phyloP scores from a whole-genome alignment of 2,888 invertebrate genomes.

The Beris chalybata region DNA sequence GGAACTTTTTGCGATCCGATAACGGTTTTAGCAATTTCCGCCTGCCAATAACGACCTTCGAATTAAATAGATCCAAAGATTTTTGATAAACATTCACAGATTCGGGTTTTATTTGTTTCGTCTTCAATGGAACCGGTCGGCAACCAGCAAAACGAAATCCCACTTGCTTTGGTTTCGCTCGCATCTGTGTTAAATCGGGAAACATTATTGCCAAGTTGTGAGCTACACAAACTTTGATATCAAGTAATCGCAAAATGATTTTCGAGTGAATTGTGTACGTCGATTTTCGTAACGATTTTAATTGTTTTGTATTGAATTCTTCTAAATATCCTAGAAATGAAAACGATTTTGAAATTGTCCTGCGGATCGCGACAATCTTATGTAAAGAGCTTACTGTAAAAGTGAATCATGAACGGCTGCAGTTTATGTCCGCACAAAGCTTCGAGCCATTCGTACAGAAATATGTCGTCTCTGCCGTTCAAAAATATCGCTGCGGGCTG shows the following conservation, averaged over 20 bases:
- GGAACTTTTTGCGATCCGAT: slow-evolving; percentile 46
- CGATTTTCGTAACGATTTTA: slow-evolving; percentile 47
- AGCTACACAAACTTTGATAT: background rate
- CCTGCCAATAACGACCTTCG: slow-evolving; percentile 49
- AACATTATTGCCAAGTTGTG: slow-evolving; percentile 38
- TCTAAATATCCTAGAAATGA: slow-evolving; percentile 46
- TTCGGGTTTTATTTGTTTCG: slow-evolving; percentile 39
- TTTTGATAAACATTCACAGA: slow-evolving; percentile 26
- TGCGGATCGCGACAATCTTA: background rate
- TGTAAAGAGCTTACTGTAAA: slow-evolving; percentile 45
- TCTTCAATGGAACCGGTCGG: slow-evolving; percentile 49
- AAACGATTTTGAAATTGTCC: slow-evolving; percentile 14
- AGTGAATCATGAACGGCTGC: slow-evolving; percentile 52
- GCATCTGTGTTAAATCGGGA: slow-evolving; percentile 48
- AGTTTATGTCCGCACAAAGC: slow-evolving; percentile 50
- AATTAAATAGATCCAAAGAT: slow-evolving; percentile 29
- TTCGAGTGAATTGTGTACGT: slow-evolving; percentile 49
- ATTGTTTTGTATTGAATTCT: slow-evolving; percentile 45
- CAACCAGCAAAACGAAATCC: slow-evolving; percentile 54
- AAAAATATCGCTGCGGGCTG: slow-evolving; percentile 50
- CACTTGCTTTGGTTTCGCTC: slow-evolving; percentile 42
- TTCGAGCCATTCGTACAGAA: slow-evolving; percentile 54
- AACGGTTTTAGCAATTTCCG: slow-evolving; percentile 52
- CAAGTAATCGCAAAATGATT: slow-evolving; percentile 40
- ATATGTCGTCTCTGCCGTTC: slow-evolving; percentile 51